Conservation (phyloP, 2,888 invertebrate species). For the Cryptophagus acutangulus region DNA sequence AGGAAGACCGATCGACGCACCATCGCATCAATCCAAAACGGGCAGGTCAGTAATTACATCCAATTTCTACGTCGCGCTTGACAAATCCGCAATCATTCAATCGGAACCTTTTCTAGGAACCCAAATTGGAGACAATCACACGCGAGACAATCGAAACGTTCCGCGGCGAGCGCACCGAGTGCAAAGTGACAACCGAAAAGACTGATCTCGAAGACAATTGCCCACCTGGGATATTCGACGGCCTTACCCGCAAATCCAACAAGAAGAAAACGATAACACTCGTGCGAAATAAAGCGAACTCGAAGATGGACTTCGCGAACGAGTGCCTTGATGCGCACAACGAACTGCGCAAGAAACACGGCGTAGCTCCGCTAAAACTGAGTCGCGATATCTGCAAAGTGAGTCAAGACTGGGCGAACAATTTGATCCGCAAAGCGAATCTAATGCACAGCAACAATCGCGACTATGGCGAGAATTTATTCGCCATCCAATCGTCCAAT, state of each 20-base stretch:
- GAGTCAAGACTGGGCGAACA: constrained; percentile 53
- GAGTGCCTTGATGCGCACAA: constrained; percentile 58
- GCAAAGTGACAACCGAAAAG: constrained; percentile 60
- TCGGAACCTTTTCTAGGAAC: constrained; percentile 46
- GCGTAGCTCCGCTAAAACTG: constrained; percentile 53
- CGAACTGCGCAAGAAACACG: constrained; percentile 54
- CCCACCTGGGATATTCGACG: constrained; percentile 40
- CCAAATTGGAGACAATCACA: constrained; percentile 60
- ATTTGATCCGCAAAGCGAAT: constrained; percentile 51
- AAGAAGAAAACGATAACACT: constrained; percentile 5
- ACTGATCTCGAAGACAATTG: constrained; percentile 50
- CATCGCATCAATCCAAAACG: constrained; percentile 56
- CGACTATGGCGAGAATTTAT: constrained; percentile 64
- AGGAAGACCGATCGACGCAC: constrained; percentile 64
- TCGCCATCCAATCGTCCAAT: constrained; percentile 64
- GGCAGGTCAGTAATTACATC: constrained; percentile 51
- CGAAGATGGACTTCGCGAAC: constrained; percentile 40
- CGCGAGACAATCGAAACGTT: constrained; percentile 63
- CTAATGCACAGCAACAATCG: constrained; percentile 56
- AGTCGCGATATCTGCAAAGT: constrained; percentile 52
- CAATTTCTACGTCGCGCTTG: too few species aligned
- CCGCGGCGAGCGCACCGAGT: constrained; percentile 58
- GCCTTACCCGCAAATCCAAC: constrained; percentile 31
- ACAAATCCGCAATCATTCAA: not conserved
- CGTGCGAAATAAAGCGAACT: constrained; percentile 28